phyloP scores from a whole-genome alignment of 2,888 invertebrate species.

The Thecophora atra region DNA sequence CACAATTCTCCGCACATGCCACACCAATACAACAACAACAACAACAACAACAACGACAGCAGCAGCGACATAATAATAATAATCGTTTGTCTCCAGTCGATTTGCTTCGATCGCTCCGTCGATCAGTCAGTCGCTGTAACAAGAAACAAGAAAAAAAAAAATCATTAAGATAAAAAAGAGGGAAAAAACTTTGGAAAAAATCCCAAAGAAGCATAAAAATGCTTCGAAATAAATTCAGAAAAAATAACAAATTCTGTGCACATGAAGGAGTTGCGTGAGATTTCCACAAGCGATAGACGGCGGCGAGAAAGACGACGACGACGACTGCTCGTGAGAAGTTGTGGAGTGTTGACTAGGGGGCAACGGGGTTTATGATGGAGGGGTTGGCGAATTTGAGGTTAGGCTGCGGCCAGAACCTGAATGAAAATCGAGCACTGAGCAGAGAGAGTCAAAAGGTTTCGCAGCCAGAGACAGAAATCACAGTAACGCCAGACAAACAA shows the following conservation, averaged over 20 bases:
- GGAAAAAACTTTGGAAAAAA: conserved; percentile 9
- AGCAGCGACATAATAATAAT: neutral
- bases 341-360: neutral
- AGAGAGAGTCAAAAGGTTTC: neutral
- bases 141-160: conserved; percentile 17
- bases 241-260: conserved; percentile 24
- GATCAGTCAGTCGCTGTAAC: conserved; percentile 1
- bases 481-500: neutral
- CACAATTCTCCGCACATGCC: conserved; percentile 18
- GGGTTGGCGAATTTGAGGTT: neutral
- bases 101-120: neutral
- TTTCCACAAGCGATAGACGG: conserved; percentile 32
- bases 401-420: conserved; percentile 17
- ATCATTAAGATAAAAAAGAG: neutral
- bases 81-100: neutral
- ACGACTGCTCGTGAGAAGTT: neutral
- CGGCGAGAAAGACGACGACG: neutral
- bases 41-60: conserved; percentile 6
- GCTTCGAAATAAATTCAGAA: conserved; percentile 18
- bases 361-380: neutral
- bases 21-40: neutral
- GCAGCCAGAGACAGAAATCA: neutral
- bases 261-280: conserved; percentile 32
- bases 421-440: conserved; percentile 4
- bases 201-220: neutral